Evolutionary conservation across 1,140 invertebrate species (phyloP), one percentile per base, ranked within the genome.

Genomic region (Zaprionus inermis): DNA sequence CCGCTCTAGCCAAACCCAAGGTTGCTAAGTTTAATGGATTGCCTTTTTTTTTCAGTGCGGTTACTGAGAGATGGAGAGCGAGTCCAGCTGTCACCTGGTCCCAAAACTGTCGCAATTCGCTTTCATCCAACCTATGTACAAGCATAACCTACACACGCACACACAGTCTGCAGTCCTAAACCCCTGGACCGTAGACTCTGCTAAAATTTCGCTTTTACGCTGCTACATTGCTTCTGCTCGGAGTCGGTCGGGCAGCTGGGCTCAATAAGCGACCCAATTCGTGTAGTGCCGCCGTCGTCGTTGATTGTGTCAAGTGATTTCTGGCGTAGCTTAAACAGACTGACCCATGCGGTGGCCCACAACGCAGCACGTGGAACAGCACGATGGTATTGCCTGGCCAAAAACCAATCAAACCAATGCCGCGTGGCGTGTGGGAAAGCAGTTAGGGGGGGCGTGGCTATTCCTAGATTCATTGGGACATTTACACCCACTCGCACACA

Each of bases 321-420:
- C 49, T 72, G 68, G 65, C 65, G 68, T 61, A 44, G 57, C 71
- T 69, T 73, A 73, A 73, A 61, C 32, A 36, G 57, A 73, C 52
- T 67, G 20, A 32, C 49, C 58, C 46, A 61, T 61, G 49, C 18
- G 51, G 38, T 44, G 44, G 16, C 12, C 24, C 38, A 44, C 38
- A 16, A 14, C n/a, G 36, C 36, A 14, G 14, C 3, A 38, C 36
- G 14, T 36, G 4, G 12, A 36, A 12, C 11, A 12, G 34, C 0
- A 46, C n/a, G 16, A 55, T n/a, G 14, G 61, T 41, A 34, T 74
- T 32, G 28, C 20, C 38, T 44, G 38, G 77, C 68, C 83, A 89
- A 88, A 88, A 88, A 88, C 83, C 84, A 88, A 88, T 88, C 84
- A 89, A 88, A 83, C 76, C 83, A 88, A 82, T 88, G 66, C 84